These are phyloP conservation scores for Phylloscopus collybita DNA, from an alignment of 2,797 vertebrate genomes.

Conservation along the genomic window DNA sequence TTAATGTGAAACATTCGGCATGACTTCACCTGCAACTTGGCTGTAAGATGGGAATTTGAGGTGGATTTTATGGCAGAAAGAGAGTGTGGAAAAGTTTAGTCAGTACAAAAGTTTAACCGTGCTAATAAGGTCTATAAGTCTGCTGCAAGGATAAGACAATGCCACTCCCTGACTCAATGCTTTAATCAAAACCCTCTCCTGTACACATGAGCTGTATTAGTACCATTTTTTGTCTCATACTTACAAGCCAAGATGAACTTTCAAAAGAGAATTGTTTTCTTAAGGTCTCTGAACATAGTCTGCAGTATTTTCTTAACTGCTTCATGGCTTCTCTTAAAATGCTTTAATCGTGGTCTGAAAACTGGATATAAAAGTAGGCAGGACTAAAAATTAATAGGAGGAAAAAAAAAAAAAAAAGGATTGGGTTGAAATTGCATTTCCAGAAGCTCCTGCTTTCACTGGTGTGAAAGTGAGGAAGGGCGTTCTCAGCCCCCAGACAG, in stretches of 20 bases:
- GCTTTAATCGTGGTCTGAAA: neutral
- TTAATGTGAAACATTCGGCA: neutral
- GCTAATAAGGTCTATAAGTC: slow-evolving; percentile 21
- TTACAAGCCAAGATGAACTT: neutral
- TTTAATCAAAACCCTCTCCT: slow-evolving; percentile 22
- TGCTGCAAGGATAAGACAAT: slow-evolving; percentile 16
- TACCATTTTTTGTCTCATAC: neutral
- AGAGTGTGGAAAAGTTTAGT: slow-evolving; percentile 40
- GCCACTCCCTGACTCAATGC: slow-evolving; percentile 21
- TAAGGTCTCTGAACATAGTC: neutral
- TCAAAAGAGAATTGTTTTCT: neutral
- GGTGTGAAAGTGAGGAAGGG: neutral
- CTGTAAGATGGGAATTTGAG: neutral
- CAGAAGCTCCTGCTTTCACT: neutral
- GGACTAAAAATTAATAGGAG: neutral
- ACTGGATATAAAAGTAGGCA: neutral
- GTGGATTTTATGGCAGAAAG: slow-evolving; percentile 35
- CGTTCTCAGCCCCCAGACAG: neutral
- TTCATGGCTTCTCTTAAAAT: neutral
- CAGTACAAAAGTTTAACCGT: slow-evolving; percentile 42
- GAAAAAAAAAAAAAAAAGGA: neutral
- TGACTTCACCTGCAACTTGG: neutral
- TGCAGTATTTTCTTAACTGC: neutral
- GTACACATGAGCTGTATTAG: neutral
- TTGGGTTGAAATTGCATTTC: neutral